Percentiles rank a stretch among this genome's conserved stretches.
These are phyloP conservation scores for Lepidurus couesii DNA, from an alignment of 1,140 invertebrate species.

Conservation along the genomic window DNA sequence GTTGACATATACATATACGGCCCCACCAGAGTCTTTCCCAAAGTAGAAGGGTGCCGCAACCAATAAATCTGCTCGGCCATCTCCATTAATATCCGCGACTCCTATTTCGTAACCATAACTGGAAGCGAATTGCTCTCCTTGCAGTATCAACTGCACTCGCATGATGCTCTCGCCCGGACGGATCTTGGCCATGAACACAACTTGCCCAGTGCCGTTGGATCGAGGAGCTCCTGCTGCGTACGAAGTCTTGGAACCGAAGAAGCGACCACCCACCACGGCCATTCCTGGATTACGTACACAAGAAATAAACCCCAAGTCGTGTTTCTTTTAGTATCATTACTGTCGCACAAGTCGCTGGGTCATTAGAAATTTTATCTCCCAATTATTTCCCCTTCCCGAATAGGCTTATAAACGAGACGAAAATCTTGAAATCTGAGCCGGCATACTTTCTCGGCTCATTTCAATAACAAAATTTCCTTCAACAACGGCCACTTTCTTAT, in stretches of 20 bases:
- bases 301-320: not conserved
- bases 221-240: slow-evolving; percentile 79
- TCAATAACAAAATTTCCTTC: not conserved
- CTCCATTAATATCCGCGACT: slow-evolving; percentile 77
- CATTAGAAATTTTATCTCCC: not conserved
- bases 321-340: not conserved
- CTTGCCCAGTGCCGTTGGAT: slow-evolving; percentile 76
- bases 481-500: not conserved
- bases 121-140: slow-evolving; percentile 78
- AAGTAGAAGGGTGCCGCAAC: slow-evolving; percentile 91
- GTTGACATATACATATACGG: slow-evolving; percentile 82
- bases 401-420: not conserved
- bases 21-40: slow-evolving; percentile 68
- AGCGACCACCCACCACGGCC: slow-evolving; percentile 75
- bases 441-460: too few species aligned
- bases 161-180: slow-evolving; percentile 45
- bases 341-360: not conserved
- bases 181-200: slow-evolving; percentile 68
- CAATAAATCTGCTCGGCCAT: slow-evolving; percentile 74
- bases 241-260: slow-evolving; percentile 58
- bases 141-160: slow-evolving; percentile 57
- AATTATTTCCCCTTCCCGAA: slow-evolving; percentile 7
- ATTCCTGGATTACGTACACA: slow-evolving; percentile 57
- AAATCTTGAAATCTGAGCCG: too few species aligned
- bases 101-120: slow-evolving; percentile 84